Percentiles rank a stretch among this genome's conserved stretches.
Conservation (phyloP, 2,113 vertebrate species). For the Microcebus griseorufus region DNA sequence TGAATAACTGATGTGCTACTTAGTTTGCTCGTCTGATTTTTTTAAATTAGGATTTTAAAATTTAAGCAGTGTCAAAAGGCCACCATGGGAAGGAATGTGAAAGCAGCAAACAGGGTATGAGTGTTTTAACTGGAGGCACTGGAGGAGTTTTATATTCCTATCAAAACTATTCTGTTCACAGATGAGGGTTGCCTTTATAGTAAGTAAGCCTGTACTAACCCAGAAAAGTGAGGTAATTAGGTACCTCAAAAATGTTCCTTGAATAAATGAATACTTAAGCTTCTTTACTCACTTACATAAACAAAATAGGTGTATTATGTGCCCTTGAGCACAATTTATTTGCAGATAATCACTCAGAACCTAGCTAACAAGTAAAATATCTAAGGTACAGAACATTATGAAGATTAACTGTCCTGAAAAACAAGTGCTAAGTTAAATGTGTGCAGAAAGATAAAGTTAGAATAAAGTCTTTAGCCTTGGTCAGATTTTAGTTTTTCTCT, state of each 20-base stretch:
- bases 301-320: background rate
- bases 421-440: background rate
- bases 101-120: background rate
- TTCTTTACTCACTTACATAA: background rate
- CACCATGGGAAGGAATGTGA: background rate
- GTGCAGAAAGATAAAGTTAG: conserved; percentile 15
- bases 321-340: background rate
- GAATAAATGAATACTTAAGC: background rate
- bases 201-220: background rate
- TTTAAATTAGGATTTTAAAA: background rate
- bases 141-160: background rate
- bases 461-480: background rate
- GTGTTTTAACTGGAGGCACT: background rate
- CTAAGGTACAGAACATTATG: background rate
- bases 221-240: conserved; percentile 24
- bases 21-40: background rate
- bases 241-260: conserved; percentile 13
- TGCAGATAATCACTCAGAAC: conserved; percentile 11
- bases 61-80: background rate
- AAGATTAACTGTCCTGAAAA: background rate
- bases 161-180: background rate
- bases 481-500: background rate
- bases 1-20: background rate
- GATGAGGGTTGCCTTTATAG: background rate
- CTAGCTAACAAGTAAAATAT: background rate